A percentile compares a stretch with the other conserved stretches of the same genome.
Evolutionary conservation across 2,888 invertebrate genomes (phyloP).

Genomic region (Ophioninae sp.): DNA sequence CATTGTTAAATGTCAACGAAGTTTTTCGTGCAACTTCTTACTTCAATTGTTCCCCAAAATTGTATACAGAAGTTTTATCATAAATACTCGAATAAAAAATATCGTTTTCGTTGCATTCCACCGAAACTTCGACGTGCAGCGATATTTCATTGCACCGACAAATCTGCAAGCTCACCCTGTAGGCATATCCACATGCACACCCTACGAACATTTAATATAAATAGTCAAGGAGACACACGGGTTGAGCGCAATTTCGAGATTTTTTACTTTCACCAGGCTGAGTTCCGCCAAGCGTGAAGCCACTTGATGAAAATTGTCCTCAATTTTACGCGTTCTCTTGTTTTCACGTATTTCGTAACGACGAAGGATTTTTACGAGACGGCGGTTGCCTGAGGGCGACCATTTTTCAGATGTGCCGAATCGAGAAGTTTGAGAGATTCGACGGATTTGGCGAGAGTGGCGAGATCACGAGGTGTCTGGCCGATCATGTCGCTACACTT

Average conservation of each 20-base stretch:
- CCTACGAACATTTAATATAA: slow-evolving; percentile 1
- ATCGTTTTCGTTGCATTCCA: not conserved
- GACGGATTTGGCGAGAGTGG: slow-evolving; percentile 69
- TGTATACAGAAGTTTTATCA: no score
- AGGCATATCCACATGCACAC: not conserved
- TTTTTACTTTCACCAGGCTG: slow-evolving; percentile 60
- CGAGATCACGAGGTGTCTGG: slow-evolving; percentile 83
- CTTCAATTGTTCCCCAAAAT: no score
- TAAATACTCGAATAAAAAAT: no score
- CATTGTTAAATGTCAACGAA: no score
- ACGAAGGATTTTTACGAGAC: not conserved
- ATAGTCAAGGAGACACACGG: slow-evolving; percentile 30
- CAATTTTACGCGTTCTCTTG: not conserved
- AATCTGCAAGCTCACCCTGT: not conserved
- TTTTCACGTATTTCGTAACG: slow-evolving; percentile 6
- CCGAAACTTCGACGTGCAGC: not conserved
- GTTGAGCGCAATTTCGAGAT: slow-evolving; percentile 51
- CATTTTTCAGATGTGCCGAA: slow-evolving; percentile 22
- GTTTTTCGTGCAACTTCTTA: no score
- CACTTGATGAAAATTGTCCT: slow-evolving; percentile 30
- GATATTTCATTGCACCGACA: not conserved
- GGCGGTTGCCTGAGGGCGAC: not conserved
- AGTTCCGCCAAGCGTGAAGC: slow-evolving; percentile 32
- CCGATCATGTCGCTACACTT: slow-evolving; percentile 82
- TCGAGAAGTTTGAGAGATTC: slow-evolving; percentile 58